Evolutionary conservation across 1,140 invertebrate genomes (phyloP).

Genomic region (Augochlora pura): DNA sequence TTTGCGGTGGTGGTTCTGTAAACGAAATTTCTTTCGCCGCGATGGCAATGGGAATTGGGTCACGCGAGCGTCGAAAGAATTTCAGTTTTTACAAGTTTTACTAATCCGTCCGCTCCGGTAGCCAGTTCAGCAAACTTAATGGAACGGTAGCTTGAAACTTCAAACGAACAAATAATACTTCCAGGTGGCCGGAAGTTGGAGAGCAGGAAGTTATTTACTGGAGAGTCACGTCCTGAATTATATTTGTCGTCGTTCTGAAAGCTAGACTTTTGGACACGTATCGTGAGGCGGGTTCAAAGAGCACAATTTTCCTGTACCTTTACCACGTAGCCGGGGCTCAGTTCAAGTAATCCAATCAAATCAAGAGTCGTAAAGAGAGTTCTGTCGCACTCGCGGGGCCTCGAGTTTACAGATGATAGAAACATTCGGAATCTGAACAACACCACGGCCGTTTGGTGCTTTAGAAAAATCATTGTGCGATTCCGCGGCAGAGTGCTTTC

Average conservation of each 20-base stretch:
- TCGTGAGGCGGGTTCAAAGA: slow-evolving; percentile 11
- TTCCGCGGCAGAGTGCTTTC: not conserved
- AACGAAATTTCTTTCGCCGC: too few species aligned
- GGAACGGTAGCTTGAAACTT: not conserved
- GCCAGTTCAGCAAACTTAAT: not conserved
- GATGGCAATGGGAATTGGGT: too few species aligned
- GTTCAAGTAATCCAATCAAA: slow-evolving; percentile 40
- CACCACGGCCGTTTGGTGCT: not conserved
- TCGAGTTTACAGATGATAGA: slow-evolving; percentile 28
- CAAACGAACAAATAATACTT: slow-evolving; percentile 2
- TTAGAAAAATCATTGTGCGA: slow-evolving; percentile 12
- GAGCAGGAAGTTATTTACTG: not conserved
- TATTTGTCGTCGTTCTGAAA: not conserved
- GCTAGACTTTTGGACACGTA: slow-evolving; percentile 12
- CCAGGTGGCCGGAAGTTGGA: not conserved
- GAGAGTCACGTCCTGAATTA: not conserved
- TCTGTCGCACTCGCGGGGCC: not conserved
- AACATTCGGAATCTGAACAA: slow-evolving; percentile 27
- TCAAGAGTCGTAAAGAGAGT: slow-evolving; percentile 20
- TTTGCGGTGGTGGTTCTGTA: too few species aligned
- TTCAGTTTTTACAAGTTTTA: not conserved
- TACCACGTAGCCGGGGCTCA: not conserved
- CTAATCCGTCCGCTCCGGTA: not conserved
- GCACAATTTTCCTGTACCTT: slow-evolving; percentile 11
- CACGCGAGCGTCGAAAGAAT: not conserved